Evolutionary conservation across 2,888 invertebrate genomes (phyloP).

Genomic region (Brachynemurus nebulosus): DNA sequence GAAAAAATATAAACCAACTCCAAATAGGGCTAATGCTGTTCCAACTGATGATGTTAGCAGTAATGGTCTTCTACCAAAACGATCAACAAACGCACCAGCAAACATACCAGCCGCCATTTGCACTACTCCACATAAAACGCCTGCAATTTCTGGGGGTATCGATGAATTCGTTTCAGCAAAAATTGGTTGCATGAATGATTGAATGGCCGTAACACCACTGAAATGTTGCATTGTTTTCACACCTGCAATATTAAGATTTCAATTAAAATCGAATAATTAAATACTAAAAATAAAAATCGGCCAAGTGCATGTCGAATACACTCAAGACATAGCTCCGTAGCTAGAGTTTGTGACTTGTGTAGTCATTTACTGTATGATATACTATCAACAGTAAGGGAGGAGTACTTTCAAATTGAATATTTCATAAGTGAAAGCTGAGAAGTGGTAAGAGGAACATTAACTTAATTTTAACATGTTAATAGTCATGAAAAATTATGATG

Average conservation of each 20-base stretch:
- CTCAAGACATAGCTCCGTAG: neutral
- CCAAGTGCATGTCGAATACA: neutral
- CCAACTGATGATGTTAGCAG: slow-evolving; percentile 31
- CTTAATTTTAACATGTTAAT: too few relatives aligned
- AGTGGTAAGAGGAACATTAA: too few relatives aligned
- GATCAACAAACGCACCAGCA: slow-evolving; percentile 23
- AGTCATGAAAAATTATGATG: too few relatives aligned
- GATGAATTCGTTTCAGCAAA: slow-evolving; percentile 23
- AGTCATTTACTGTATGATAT: too few relatives aligned
- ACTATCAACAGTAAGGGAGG: too few relatives aligned
- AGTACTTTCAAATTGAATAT: too few relatives aligned
- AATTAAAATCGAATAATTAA: neutral
- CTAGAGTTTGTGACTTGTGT: too few relatives aligned
- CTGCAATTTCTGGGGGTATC: slow-evolving; percentile 22
- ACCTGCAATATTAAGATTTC: slow-evolving; percentile 19
- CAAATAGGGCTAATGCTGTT: slow-evolving; percentile 24
- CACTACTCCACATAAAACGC: slow-evolving; percentile 24
- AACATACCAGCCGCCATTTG: slow-evolving; percentile 25
- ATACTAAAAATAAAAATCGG: neutral
- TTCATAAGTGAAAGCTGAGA: too few relatives aligned
- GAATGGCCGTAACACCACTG: slow-evolving; percentile 28
- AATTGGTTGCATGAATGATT: slow-evolving; percentile 30
- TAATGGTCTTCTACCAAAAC: slow-evolving; percentile 32
- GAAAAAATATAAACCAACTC: slow-evolving; percentile 27
- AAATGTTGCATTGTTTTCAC: slow-evolving; percentile 28